Conservation (phyloP, 2,797 vertebrate species). For the Arctocebus calabarensis region DNA sequence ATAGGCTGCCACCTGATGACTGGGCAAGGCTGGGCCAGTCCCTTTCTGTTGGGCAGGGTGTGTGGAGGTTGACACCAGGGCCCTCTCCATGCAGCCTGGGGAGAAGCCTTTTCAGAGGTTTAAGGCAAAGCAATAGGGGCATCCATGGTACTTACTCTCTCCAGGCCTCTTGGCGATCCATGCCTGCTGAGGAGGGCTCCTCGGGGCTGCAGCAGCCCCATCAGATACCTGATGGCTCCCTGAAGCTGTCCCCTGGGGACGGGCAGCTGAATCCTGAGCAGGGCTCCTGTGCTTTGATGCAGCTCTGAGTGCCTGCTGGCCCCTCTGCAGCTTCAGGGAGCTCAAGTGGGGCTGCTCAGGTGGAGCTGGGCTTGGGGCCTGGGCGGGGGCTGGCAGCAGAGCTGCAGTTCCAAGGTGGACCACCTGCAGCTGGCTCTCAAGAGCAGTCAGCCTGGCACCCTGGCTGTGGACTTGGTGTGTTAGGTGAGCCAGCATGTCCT, state of each 20-base stretch:
- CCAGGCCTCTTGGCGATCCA: constrained; percentile 59
- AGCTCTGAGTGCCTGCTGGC: not conserved
- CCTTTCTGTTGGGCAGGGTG: not conserved
- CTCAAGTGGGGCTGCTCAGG: not conserved
- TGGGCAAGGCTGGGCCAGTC: not conserved
- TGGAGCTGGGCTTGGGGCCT: not conserved
- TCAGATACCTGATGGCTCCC: accelerated
- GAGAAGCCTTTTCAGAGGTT: not conserved
- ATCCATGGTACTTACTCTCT: constrained; percentile 81
- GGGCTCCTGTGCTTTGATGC: not conserved
- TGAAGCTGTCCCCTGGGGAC: not conserved
- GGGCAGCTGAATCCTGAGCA: not conserved
- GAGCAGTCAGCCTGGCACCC: constrained; percentile 74
- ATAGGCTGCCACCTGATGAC: not conserved
- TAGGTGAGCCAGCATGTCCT: constrained; percentile 79
- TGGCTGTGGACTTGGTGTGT: constrained; percentile 78
- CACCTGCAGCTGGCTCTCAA: constrained; percentile 76
- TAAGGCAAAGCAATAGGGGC: not conserved
- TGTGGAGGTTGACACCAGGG: too few relatives aligned
- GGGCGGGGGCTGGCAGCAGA: accelerated
- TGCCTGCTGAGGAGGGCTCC: constrained; percentile 14
- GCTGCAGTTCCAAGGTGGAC: not conserved
- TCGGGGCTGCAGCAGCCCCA: constrained; percentile 12
- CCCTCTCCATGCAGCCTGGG: not conserved
- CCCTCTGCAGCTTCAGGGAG: not conserved